Conservation (phyloP, 2,888 invertebrate species). For the Ochlodes sylvanus region DNA sequence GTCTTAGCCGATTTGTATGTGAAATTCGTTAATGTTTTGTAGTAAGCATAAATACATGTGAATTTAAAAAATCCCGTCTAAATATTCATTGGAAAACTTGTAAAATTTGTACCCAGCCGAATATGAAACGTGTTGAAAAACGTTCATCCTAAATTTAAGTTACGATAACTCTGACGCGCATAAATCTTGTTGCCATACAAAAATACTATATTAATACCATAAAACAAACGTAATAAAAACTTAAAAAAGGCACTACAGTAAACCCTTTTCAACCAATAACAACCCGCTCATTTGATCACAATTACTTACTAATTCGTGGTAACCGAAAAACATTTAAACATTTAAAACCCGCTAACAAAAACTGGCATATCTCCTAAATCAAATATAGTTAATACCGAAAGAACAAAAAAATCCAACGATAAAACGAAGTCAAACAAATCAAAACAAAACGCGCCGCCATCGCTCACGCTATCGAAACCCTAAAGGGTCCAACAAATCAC, state of each 20-base stretch:
- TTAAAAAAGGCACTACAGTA: background rate
- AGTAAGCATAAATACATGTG: too few species aligned
- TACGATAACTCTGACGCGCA: too few species aligned
- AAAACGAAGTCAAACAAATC: conserved; percentile 30
- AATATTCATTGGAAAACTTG: too few species aligned
- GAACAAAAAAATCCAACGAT: conserved; percentile 14
- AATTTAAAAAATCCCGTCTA: too few species aligned
- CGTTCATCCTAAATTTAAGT: too few species aligned
- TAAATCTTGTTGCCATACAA: too few species aligned
- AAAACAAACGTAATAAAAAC: too few species aligned
- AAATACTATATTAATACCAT: too few species aligned
- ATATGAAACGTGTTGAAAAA: too few species aligned
- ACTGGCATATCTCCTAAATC: conserved; percentile 10
- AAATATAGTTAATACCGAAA: conserved; percentile 22
- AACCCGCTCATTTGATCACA: background rate
- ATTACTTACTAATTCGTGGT: background rate
- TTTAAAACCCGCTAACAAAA: conserved; percentile 6
- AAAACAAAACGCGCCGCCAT: conserved; percentile 30
- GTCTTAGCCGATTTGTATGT: too few species aligned
- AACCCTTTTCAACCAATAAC: background rate
- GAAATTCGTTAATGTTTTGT: too few species aligned
- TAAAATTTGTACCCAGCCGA: too few species aligned
- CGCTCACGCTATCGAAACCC: conserved; percentile 32
- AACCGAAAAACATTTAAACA: background rate
- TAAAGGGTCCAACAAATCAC: conserved; percentile 34